Evolutionary conservation across 2,888 invertebrate species (phyloP), one percentile per base, ranked within the genome.

Genomic region (Neoitamus cyanurus): DNA sequence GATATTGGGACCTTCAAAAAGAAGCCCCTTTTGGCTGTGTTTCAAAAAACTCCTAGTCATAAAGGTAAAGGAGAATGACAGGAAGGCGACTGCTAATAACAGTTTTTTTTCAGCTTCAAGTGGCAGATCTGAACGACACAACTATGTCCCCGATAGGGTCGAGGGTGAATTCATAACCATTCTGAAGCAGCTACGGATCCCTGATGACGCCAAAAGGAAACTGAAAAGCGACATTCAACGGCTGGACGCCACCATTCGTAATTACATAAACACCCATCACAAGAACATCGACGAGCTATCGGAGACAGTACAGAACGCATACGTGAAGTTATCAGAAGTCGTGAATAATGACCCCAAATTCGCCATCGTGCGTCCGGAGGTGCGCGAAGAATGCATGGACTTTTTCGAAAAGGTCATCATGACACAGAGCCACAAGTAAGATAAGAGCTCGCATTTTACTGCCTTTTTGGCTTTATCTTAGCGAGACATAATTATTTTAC

Each of bases 381-480:
- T 94, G 68, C 94, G 95, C 88, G 97, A 97, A 88, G 94, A 94
- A 87, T 93, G 99, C 85, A 93, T 98, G 89, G 98, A 98, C 92
- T 97, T 97, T 89, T 96, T 97, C 73, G 99, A 99, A 92, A 97
- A 96, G 89, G 97, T 97, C 89, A 94, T 98, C 78, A 98, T 98
- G 95, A 96, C 96, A 0, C 94, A 95, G 88, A 93, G 98, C 85
- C 99, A 99, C 90, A 95, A 96, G 95, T 95, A 89, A 92, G 77
- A 58, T 58, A 58, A 58, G 58, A 48, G 48, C 4, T 5, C 4
- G 20, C 11, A 20, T 20, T 58, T 58, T 25, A 58, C 0, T 58
- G 15, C 25, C 25, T 25, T 58, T 58, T 20, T 25, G n/a, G 15
- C 58, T 58, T 58, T 58, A 58, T 58, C 58, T 58, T 20, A 0